Evolutionary conservation across 23 tunicate species (phyloP).

Genomic region (Aplidium turbinatum): DNA sequence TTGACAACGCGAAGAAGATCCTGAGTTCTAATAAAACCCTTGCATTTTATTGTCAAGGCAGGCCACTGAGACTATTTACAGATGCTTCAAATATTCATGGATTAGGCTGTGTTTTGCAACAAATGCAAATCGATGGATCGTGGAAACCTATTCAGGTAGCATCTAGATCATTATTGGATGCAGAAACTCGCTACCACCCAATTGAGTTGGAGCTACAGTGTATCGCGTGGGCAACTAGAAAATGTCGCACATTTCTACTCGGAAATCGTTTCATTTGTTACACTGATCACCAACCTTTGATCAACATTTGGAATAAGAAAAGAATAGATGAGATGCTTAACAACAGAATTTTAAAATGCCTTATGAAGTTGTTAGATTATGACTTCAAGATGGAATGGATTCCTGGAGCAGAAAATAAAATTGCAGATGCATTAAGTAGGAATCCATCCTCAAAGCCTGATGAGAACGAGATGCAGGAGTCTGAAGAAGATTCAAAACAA

Average conservation of each 20-base stretch:
- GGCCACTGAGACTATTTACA: background rate
- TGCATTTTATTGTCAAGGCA: constrained; percentile 6
- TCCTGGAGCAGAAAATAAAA: constrained; percentile 4
- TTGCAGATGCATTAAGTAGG: background rate
- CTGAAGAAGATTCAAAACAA: no score
- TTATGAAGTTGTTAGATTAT: constrained; percentile 15
- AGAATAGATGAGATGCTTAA: constrained; percentile 2
- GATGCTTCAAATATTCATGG: constrained; percentile 21
- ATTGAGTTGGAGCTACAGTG: constrained; percentile 13
- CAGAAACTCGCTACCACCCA: constrained; percentile 14
- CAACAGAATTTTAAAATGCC: constrained; percentile 10
- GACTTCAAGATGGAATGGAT: constrained; percentile 7
- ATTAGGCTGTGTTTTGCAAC: constrained; percentile 11
- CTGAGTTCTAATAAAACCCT: background rate
- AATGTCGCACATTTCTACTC: constrained; percentile 13
- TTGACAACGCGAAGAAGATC: constrained; percentile 3
- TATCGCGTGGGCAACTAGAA: constrained; percentile 9
- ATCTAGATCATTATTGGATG: constrained; percentile 7
- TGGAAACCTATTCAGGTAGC: constrained; percentile 11
- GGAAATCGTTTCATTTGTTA: background rate
- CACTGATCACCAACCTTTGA: constrained; percentile 18
- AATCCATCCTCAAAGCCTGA: background rate
- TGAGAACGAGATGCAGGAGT: no score
- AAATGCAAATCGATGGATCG: background rate
- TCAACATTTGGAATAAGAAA: constrained; percentile 13